phyloP scores from a whole-genome alignment of 2,113 vertebrate genomes.

The Prunella fulvescens region DNA sequence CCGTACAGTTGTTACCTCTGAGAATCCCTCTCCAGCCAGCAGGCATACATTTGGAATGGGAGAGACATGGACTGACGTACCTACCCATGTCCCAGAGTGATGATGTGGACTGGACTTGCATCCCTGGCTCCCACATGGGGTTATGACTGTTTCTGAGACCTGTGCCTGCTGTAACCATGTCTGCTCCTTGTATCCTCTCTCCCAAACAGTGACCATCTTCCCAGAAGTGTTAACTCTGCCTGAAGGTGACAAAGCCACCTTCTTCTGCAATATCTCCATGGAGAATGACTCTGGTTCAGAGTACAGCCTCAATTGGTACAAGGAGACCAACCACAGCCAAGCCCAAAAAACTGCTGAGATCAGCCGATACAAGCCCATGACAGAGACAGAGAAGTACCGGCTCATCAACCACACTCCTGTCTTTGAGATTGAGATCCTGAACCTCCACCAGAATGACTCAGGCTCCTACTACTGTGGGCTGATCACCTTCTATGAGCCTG shows the following conservation, averaged over 20 bases:
- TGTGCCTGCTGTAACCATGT: neutral
- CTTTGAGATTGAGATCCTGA: slow-evolving; percentile 26
- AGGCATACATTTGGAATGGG: neutral
- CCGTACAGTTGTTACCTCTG: neutral
- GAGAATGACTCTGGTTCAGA: neutral
- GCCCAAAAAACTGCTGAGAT: slow-evolving; percentile 31
- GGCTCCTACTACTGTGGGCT: slow-evolving; percentile 56
- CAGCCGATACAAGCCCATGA: neutral
- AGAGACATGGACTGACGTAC: neutral
- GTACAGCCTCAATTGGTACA: slow-evolving; percentile 58
- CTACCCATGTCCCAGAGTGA: neutral
- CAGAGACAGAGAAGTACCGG: neutral
- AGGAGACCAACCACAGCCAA: neutral
- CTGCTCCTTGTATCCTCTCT: neutral
- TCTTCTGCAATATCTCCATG: slow-evolving; percentile 55
- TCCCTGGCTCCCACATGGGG: neutral
- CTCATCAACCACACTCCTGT: neutral
- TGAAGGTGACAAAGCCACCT: slow-evolving; percentile 13
- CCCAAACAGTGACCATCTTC: slow-evolving; percentile 11
- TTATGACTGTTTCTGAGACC: neutral
- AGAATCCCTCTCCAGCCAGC: neutral
- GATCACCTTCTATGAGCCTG: neutral
- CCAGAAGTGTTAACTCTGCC: neutral
- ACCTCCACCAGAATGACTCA: slow-evolving; percentile 47
- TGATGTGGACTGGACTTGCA: neutral